Base-by-base conservation (phyloP, 2,113 vertebrate species). In the Anseranas semipalmata region DNA sequence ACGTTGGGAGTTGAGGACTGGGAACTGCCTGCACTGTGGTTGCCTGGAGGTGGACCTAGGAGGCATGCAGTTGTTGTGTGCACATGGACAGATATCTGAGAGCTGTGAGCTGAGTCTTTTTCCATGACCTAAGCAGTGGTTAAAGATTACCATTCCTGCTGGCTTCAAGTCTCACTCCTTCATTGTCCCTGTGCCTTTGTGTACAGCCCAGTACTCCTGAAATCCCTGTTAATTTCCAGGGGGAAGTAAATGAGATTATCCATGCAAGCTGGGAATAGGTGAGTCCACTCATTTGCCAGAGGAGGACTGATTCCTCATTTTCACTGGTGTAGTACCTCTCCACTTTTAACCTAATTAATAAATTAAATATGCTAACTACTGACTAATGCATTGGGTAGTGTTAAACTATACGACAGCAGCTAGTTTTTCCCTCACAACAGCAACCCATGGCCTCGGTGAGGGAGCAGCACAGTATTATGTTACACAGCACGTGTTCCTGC, bases 71-170 rank as follows among this genome's bases (percentile, higher is more conserved):
- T 95, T 91, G 85, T 45, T 85, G 62, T 73, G 79, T 50, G 48
- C 22, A 20, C 59, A 56, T 73, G 71, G 78, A 73, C 53, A 79
- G 93, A 94, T 58, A 96, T 83, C n/a, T 73, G 79, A 94, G 93
- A 91, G 45, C 58, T 73, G 58, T 3, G 19, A 87, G 74, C 90
- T 60, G 77, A 58, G 32, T 77, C 87, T 90, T 87, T 95, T 96
- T 93, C 93, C 91, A 94, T 96, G 85, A 94, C 85, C 82, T 96
- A 96, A 93, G 87, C 82, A 91, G 87, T 67, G n/a, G 59, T 85
- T 91, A 87, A 89, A 85, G 82, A 79, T 91, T 95, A 95, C 81
- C 81, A 68, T 50, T 73, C 48, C 62, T 85, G 39, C 16, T 14
- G n/a, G 50, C 52, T 59, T 86, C 76, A 84, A 67, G 46, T 78